A percentile compares a stretch with the other conserved stretches of the same genome.
Conservation (phyloP, 2,113 vertebrate genomes). For the Salvator merianae region DNA sequence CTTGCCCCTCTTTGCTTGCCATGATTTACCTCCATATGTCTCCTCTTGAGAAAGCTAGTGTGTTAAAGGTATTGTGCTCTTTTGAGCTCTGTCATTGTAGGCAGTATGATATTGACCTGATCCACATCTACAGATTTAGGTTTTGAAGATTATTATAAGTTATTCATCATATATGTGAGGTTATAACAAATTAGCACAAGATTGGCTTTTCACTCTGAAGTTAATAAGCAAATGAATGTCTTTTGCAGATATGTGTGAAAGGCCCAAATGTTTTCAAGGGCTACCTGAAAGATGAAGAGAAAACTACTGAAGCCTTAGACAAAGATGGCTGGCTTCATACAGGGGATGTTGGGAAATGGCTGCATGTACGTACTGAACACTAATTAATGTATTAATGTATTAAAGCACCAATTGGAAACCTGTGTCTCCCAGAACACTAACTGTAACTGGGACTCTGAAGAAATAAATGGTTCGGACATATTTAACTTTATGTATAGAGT, state of each 20-base stretch:
- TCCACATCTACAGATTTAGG: neutral
- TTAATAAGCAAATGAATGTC: constrained; percentile 16
- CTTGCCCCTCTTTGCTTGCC: too few relatives aligned
- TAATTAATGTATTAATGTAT: neutral
- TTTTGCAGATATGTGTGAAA: constrained; percentile 92
- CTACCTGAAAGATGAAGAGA: constrained; percentile 93
- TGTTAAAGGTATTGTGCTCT: too few relatives aligned
- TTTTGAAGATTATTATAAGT: neutral
- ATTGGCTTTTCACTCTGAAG: neutral
- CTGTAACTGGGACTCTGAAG: neutral
- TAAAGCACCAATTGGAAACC: neutral
- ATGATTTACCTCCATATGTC: too few relatives aligned
- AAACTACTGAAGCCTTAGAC: constrained; percentile 89
- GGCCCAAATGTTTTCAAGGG: constrained; percentile 98
- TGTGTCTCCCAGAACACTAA: neutral
- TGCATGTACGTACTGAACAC: constrained; percentile 79
- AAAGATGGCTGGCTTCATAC: constrained; percentile 94
- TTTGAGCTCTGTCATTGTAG: too few relatives aligned
- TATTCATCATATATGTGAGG: neutral
- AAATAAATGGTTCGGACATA: neutral
- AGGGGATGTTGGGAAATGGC: constrained; percentile 95
- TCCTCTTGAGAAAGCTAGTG: too few relatives aligned
- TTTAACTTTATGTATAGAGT: neutral
- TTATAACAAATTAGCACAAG: neutral
- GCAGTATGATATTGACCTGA: too few relatives aligned